Evolutionary conservation across 1,140 invertebrate species (phyloP).

Genomic region (Drosophila paulistorum): DNA sequence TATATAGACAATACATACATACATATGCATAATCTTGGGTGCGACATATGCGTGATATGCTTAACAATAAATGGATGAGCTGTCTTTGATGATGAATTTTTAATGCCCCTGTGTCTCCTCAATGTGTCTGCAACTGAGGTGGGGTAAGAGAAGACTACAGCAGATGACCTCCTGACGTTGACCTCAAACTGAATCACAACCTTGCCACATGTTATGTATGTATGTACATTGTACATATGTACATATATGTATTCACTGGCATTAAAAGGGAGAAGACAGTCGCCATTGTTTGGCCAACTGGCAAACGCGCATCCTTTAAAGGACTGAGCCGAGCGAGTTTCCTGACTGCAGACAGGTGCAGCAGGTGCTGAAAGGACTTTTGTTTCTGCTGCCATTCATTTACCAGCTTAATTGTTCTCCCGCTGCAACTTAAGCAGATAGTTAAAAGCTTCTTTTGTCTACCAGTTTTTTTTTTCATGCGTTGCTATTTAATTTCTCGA

Average conservation of each 20-base stretch:
- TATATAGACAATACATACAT: background rate
- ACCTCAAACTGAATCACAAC: constrained; percentile 5
- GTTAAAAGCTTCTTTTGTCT: constrained; percentile 36
- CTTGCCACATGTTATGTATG: background rate
- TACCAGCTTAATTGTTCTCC: constrained; percentile 43
- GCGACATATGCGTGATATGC: constrained; percentile 8
- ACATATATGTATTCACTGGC: background rate
- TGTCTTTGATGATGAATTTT: constrained; percentile 7
- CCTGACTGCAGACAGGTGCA: background rate
- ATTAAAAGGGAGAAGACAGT: background rate
- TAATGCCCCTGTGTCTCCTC: background rate
- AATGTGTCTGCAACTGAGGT: background rate
- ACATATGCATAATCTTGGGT: constrained; percentile 1
- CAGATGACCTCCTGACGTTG: constrained; percentile 15
- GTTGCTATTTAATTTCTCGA: constrained; percentile 7
- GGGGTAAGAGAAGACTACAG: no score
- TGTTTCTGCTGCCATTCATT: background rate
- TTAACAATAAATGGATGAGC: constrained; percentile 11
- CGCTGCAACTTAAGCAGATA: constrained; percentile 38
- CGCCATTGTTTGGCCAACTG: constrained; percentile 8
- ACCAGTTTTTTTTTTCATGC: background rate
- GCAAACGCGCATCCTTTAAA: constrained; percentile 13
- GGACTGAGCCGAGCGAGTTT: background rate
- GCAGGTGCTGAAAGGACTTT: constrained; percentile 37
- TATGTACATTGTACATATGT: background rate